Evolutionary conservation across 2,888 invertebrate species (phyloP), one percentile per base, ranked within the genome.

Genomic region (Hoplodrina ambigua): DNA sequence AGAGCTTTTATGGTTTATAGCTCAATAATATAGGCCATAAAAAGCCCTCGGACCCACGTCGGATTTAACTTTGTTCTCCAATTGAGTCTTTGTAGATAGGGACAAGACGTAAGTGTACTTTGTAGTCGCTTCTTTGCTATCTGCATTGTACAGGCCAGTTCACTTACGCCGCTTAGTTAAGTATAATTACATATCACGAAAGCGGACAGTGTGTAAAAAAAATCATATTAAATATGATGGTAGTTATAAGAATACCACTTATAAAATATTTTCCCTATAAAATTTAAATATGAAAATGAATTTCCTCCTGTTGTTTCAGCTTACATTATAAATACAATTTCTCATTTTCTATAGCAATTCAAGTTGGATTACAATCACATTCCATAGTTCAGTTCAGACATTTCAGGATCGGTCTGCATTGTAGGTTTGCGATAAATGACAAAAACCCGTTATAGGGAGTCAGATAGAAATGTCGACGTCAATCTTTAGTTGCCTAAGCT

Each of bases 21-120:
- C 92, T 90, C 92, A 94, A 94, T 94, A 94, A 92, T 94, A 92
- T 91, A 88, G 94, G 85, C 86, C 91, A 88, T 94, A 94, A 94
- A 93, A 90, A 88, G 84, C 86, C 87, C 87, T 88, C 89, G 88
- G 90, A 88, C 91, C 90, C 88, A 88, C 89, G 89, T 84, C 83
- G 88, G 85, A 89, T 90, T 89, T 89, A 87, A 88, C 89, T 91
- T 87, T 84, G 88, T 84, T 89, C 84, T 87, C 88, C 91, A 92
- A 93, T 94, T 92, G 93, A 94, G 92, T 89, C 25, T 25, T 90
- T 88, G 89, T 90, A 90, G 89, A 91, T 91, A 90, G 86, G 85
- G 86, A 88, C 83, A 82, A 83, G 85, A 83, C 73, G 81, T 84
- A 87, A 87, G 86, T 82, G 78, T 83, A 84, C 83, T 84, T 85